phyloP scores from a whole-genome alignment of 2,113 vertebrate species.

The Anseranas semipalmata region DNA sequence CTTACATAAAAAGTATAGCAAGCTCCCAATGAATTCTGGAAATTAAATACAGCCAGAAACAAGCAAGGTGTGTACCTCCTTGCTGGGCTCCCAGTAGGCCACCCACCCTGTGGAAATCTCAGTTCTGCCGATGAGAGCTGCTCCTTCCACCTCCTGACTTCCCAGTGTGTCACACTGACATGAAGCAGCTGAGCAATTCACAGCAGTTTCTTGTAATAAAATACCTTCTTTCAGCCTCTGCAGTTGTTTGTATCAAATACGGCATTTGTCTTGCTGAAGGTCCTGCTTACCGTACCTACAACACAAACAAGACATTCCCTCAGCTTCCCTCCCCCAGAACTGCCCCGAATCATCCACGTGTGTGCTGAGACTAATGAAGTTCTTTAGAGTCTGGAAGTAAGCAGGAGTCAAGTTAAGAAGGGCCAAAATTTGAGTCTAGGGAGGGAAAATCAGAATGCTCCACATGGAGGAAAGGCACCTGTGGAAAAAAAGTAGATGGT shows the following conservation, averaged over 20 bases:
- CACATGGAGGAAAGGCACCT: not conserved
- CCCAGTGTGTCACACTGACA: not conserved
- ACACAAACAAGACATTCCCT: not conserved
- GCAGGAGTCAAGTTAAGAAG: not conserved
- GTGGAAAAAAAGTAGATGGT: not conserved
- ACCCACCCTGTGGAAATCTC: slow-evolving; percentile 6
- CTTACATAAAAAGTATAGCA: not conserved
- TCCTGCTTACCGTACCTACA: slow-evolving; percentile 3
- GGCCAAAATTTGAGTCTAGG: not conserved
- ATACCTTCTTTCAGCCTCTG: not conserved
- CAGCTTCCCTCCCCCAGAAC: not conserved
- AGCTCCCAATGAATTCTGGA: not conserved
- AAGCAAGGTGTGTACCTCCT: slow-evolving; percentile 8
- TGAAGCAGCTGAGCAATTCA: not conserved
- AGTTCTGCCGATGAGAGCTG: not conserved
- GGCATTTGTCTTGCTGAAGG: not conserved
- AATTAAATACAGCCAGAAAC: not conserved
- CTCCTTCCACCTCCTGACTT: slow-evolving; percentile 29
- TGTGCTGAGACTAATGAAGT: not conserved
- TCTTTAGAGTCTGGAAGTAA: not conserved
- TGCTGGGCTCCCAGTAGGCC: slow-evolving; percentile 32
- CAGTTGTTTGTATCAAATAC: not conserved
- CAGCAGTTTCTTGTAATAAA: not conserved
- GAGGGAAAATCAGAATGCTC: not conserved
- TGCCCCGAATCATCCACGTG: not conserved